Evolutionary conservation across 2,888 invertebrate species (phyloP).

Genomic region (Dinocampus coccinellae): DNA sequence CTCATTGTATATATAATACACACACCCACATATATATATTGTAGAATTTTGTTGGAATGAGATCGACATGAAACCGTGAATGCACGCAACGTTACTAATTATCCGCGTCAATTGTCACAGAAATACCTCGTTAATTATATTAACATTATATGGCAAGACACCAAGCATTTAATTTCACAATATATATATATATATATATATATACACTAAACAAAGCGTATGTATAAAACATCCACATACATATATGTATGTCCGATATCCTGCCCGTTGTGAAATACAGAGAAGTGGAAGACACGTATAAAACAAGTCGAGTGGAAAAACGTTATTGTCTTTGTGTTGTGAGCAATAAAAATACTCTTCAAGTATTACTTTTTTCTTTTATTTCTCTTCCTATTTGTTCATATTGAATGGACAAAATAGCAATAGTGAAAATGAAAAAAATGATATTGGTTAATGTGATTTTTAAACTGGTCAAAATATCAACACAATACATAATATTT

Average conservation of each 20-base stretch:
- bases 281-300: not conserved
- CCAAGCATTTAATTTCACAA: not conserved
- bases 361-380: not conserved
- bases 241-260: not conserved
- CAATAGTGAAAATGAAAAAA: not conserved
- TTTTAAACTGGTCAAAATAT: too few relatives aligned
- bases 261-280: not conserved
- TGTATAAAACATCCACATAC: not conserved
- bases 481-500: too few relatives aligned
- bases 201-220: not conserved
- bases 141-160: not conserved
- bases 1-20: too few relatives aligned
- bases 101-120: not conserved
- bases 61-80: not conserved
- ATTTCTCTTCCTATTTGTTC: too few relatives aligned
- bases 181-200: not conserved
- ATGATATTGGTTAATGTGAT: too few relatives aligned
- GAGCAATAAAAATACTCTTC: not conserved
- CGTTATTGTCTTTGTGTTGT: not conserved
- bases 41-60: not conserved
- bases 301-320: not conserved
- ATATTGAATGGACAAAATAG: not conserved
- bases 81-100: not conserved
- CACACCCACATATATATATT: not conserved
- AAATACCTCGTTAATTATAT: not conserved